Evolutionary conservation across 2,797 vertebrate species (phyloP), one percentile per base, ranked within the genome.

Genomic region (Ctenosaura bakeri): DNA sequence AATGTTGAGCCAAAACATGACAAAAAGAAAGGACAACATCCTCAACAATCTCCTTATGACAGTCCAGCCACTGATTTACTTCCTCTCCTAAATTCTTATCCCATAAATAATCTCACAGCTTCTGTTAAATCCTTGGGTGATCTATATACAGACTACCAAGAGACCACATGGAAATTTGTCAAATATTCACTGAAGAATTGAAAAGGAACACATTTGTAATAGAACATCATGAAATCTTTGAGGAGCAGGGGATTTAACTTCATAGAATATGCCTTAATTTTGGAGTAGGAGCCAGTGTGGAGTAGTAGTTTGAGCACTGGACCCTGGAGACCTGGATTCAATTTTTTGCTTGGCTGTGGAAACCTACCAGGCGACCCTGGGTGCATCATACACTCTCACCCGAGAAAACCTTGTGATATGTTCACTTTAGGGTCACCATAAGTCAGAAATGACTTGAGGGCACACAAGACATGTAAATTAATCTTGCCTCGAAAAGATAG

Each of bases 1-100:
- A 42, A 66, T 4, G 59, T 66, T 88, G 42, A 88, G 71, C 85
- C 38, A 90, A 46, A 84, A 83, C 84, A 87, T 22, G 46, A 79
- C 59, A 38, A 83, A 52, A 62, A 26, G 46, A 38, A 83, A 71
- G 56, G 50, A 52, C 32, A 54, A 32, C 69, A 35, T 22, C 59
- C 6, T 26, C 24, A 79, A 64, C 29, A 32, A 62, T 77, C 24
- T 52, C 59, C 46, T 78, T 73, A 62, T 59, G 24, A 35, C 77
- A 56, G 14, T 73, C 8, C 32, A 64, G 22, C 76, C 4, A 46
- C 1, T 54, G 38, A 42, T 66, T 83, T 42, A 35, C n/a, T 87
- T 87, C 54, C 46, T 77, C 29, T 77, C 26, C 62, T n/a, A 69
- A 4, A 18, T 35, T 78, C 59, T 52, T 69, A 46, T 62, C 78